Evolutionary conservation across 2,113 vertebrate species (phyloP).

Genomic region (Channa maculata): DNA sequence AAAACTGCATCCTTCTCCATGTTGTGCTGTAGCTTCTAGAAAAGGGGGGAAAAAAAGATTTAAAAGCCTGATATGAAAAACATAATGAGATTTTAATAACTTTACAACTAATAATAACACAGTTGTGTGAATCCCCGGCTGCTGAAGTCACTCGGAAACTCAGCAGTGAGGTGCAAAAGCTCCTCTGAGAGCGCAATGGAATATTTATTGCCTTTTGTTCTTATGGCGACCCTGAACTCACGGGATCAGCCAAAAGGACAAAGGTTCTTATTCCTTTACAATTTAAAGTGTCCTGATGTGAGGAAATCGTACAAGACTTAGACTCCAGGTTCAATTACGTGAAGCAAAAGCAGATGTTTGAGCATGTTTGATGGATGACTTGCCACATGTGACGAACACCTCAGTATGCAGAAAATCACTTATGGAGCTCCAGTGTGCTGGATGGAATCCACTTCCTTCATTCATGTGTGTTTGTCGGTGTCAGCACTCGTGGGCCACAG

Average conservation of each 20-base stretch:
- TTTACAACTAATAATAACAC: conserved; percentile 35
- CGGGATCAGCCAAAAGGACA: no score
- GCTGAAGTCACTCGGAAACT: conserved; percentile 63
- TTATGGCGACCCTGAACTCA: no score
- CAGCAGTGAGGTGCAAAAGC: conserved; percentile 23
- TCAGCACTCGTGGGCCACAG: conserved; percentile 36
- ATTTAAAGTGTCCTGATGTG: conserved; percentile 35
- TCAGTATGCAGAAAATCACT: conserved; percentile 34
- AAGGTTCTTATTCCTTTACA: neutral
- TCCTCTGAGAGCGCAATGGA: conserved; percentile 13
- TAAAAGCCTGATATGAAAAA: conserved; percentile 12
- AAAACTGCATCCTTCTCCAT: neutral
- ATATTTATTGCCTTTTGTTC: conserved; percentile 30
- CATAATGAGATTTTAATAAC: conserved; percentile 35
- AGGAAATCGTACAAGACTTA: conserved; percentile 45
- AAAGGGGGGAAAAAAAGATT: neutral
- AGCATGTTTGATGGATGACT: conserved; percentile 5
- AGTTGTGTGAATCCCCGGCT: conserved; percentile 28
- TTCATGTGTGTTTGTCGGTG: conserved; percentile 45
- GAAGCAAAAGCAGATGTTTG: conserved; percentile 60
- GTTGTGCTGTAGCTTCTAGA: neutral
- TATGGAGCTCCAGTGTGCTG: conserved; percentile 20
- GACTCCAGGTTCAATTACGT: conserved; percentile 17
- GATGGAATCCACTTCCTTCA: conserved; percentile 42
- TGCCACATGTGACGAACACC: neutral